These are phyloP conservation scores for Euborellia annulipes DNA, from an alignment of 1,140 invertebrate genomes.

Conservation along the genomic window DNA sequence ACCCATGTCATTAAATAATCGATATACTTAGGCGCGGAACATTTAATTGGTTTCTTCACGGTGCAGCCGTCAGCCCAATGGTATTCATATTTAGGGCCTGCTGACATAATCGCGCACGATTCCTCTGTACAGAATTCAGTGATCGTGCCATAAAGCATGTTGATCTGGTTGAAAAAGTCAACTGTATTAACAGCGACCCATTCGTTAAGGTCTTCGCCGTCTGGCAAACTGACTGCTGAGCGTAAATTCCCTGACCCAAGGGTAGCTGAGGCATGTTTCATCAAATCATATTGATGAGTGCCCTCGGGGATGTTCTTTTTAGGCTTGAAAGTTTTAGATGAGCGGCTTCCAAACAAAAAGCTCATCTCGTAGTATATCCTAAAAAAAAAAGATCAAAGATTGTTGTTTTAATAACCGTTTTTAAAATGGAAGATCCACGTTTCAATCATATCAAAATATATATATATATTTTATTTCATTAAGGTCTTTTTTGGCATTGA, in stretches of 20 bases:
- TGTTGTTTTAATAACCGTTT: too few relatives aligned
- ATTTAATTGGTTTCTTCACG: slow-evolving; percentile 98
- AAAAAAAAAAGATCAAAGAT: too few relatives aligned
- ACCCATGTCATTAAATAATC: slow-evolving; percentile 99
- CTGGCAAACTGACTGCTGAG: slow-evolving; percentile 89
- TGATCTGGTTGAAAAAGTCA: slow-evolving; percentile 99
- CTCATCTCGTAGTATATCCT: too few relatives aligned
- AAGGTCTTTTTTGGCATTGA: too few relatives aligned
- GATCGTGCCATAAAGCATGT: slow-evolving; percentile 99
- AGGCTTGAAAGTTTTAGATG: slow-evolving; percentile 94
- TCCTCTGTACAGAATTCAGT: slow-evolving; percentile 98
- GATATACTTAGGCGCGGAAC: slow-evolving; percentile 98
- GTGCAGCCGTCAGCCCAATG: slow-evolving; percentile 99
- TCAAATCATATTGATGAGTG: slow-evolving; percentile 96
- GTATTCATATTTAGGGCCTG: slow-evolving; percentile 97
- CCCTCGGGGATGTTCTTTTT: slow-evolving; percentile 99
- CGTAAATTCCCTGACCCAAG: slow-evolving; percentile 93
- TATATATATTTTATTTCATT: too few relatives aligned
- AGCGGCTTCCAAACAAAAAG: slow-evolving; percentile 56
- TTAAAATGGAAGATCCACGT: too few relatives aligned
- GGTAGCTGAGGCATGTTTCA: slow-evolving; percentile 98
- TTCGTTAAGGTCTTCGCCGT: slow-evolving; percentile 98
- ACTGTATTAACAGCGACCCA: slow-evolving; percentile 99
- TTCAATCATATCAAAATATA: too few relatives aligned
- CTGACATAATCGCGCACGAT: slow-evolving; percentile 94